Conservation (phyloP, 1,140 invertebrate species). For the Habropoda laboriosa region DNA sequence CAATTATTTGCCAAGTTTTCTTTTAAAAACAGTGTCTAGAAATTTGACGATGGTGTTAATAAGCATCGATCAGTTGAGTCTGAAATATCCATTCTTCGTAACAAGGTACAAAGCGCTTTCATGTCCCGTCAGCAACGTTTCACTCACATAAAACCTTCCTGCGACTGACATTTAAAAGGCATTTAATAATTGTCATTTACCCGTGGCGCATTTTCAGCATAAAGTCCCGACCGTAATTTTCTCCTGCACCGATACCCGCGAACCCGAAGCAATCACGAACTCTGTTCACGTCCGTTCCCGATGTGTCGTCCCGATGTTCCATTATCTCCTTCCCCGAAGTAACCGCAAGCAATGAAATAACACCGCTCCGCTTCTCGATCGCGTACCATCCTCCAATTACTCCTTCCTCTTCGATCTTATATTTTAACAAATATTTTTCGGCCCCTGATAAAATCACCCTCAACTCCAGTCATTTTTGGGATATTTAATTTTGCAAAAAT, state of each 20-base stretch:
- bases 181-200: constrained; percentile 50
- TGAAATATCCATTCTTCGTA: not conserved
- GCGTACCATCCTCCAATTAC: constrained; percentile 24
- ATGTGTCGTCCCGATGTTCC: constrained; percentile 48
- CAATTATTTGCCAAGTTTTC: no score
- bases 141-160: not conserved
- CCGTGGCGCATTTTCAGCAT: not conserved
- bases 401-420: not conserved
- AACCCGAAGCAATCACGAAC: constrained; percentile 32
- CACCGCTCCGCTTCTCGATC: constrained; percentile 23
- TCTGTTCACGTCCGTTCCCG: constrained; percentile 28
- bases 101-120: not conserved
- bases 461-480: no score
- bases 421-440: constrained; percentile 30
- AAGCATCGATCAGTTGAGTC: not conserved
- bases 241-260: not conserved
- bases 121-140: not conserved
- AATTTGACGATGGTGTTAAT: no score
- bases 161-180: constrained; percentile 41
- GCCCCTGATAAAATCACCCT: no score
- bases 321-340: constrained; percentile 43
- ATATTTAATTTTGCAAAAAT: no score
- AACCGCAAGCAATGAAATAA: constrained; percentile 49
- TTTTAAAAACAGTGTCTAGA: no score
- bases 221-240: not conserved